Conservation (phyloP, 2,113 vertebrate genomes). For the Psittacara wagleri region DNA sequence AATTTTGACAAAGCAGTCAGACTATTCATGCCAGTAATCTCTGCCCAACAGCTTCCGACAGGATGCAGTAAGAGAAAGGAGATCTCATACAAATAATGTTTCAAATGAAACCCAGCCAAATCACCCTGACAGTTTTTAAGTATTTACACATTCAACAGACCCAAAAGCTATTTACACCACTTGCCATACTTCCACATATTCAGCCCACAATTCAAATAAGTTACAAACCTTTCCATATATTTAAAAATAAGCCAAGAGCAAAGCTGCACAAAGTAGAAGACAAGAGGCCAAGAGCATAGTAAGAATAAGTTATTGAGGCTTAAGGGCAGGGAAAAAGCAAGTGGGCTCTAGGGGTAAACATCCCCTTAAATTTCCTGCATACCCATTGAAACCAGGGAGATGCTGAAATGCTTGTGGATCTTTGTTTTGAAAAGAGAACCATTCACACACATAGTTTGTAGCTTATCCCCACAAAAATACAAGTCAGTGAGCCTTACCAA, state of each 20-base stretch:
- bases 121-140: background rate
- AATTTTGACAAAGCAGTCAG: background rate
- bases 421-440: background rate
- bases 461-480: background rate
- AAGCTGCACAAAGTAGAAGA: background rate
- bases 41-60: conserved; percentile 2
- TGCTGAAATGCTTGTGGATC: background rate
- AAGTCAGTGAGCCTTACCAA: background rate
- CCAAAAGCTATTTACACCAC: conserved; percentile 29
- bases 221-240: background rate
- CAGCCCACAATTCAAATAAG: background rate
- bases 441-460: background rate
- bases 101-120: conserved; percentile 12
- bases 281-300: background rate
- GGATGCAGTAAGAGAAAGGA: conserved; percentile 3
- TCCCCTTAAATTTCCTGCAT: background rate
- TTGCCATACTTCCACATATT: background rate
- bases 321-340: background rate
- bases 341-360: background rate
- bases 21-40: background rate
- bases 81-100: background rate
- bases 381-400: background rate
- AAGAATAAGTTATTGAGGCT: background rate
- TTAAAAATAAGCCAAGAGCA: background rate
- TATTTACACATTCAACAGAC: conserved; percentile 22